phyloP scores from a whole-genome alignment of 2,797 vertebrate species.

The Anolis apletophallus region DNA sequence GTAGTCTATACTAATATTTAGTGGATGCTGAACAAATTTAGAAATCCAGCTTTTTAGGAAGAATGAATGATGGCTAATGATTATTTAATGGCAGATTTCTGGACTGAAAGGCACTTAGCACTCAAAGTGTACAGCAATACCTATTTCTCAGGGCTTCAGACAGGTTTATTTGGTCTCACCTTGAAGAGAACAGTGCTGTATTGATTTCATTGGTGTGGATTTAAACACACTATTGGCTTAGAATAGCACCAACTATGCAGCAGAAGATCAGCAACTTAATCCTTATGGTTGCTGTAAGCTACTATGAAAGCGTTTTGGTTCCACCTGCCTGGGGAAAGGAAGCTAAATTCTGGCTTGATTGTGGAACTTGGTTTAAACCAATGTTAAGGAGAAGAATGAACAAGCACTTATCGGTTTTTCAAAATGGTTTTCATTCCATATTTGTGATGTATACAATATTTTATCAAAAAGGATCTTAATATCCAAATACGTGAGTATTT shows the following conservation, averaged over 20 bases:
- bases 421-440: not conserved
- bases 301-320: not conserved
- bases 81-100: conserved; percentile 80
- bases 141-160: conserved; percentile 80
- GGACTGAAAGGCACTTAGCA: conserved; percentile 79
- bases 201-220: conserved; percentile 77
- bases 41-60: conserved; percentile 76
- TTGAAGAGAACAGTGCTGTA: conserved; percentile 78
- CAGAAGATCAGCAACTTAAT: conserved; percentile 70
- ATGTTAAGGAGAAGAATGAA: rapidly evolving
- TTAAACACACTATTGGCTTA: conserved; percentile 78
- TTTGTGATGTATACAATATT: not conserved
- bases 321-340: not conserved
- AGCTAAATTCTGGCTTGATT: not conserved
- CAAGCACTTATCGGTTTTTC: not conserved
- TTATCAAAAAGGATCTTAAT: not conserved
- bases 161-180: conserved; percentile 83
- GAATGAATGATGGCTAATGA: conserved; percentile 79
- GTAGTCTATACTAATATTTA: conserved; percentile 63
- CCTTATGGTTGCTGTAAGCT: conserved; percentile 49
- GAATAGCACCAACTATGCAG: conserved; percentile 72
- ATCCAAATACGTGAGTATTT: not conserved
- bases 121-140: conserved; percentile 74
- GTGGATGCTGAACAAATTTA: conserved; percentile 61
- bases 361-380: conserved; percentile 3